Conservation (phyloP, 1,140 invertebrate species). For the Platyura marginata region DNA sequence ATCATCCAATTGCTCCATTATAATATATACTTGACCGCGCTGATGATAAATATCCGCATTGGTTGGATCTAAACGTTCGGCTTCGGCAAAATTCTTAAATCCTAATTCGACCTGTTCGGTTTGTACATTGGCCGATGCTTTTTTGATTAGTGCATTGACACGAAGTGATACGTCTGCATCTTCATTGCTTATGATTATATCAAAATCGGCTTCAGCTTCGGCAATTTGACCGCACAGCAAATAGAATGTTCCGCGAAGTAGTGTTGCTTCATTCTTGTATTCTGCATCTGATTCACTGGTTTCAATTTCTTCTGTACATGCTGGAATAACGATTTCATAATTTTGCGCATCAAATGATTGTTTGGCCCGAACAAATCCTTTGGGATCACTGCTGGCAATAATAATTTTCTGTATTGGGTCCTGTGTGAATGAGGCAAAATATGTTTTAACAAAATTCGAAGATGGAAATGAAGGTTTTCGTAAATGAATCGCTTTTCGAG, state of each 20-base stretch:
- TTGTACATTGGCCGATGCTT: constrained; percentile 67
- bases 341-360: constrained; percentile 43
- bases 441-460: constrained; percentile 64
- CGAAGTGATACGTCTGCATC: constrained; percentile 37
- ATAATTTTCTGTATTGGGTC: constrained; percentile 44
- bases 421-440: constrained; percentile 66
- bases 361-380: constrained; percentile 45
- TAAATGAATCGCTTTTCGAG: constrained; percentile 44
- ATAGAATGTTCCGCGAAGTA: constrained; percentile 69
- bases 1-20: constrained; percentile 60
- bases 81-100: constrained; percentile 56
- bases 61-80: constrained; percentile 51
- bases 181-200: constrained; percentile 36
- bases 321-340: constrained; percentile 58
- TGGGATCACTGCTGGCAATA: constrained; percentile 19
- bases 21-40: constrained; percentile 55
- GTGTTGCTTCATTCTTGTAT: constrained; percentile 41
- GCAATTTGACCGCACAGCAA: constrained; percentile 52
- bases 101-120: constrained; percentile 51
- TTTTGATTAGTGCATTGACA: constrained; percentile 80
- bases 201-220: constrained; percentile 52
- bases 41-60: constrained; percentile 74
- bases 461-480: constrained; percentile 59
- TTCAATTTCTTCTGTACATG: constrained; percentile 67
- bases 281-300: constrained; percentile 30